phyloP scores from a whole-genome alignment of 2,797 vertebrate genomes.

The Avahi laniger region DNA sequence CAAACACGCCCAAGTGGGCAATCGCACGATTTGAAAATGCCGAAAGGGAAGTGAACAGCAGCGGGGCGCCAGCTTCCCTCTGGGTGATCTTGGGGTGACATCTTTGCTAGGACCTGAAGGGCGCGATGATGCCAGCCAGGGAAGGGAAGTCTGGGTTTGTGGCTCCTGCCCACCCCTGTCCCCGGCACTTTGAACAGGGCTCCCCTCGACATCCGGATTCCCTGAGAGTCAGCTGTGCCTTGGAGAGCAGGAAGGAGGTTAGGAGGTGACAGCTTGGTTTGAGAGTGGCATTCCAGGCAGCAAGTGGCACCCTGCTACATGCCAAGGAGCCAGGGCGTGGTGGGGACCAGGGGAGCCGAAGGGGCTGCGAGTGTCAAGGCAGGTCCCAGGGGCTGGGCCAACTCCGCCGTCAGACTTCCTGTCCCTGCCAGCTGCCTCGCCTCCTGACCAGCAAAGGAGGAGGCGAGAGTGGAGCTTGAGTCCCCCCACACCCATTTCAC shows the following conservation, averaged over 20 bases:
- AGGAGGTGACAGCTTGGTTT: background rate
- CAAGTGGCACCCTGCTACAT: background rate
- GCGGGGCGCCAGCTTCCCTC: background rate
- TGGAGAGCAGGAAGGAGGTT: background rate
- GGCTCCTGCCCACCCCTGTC: background rate
- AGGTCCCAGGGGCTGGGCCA: background rate
- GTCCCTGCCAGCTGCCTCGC: background rate
- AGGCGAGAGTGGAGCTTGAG: background rate
- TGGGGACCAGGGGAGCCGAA: fast-evolving
- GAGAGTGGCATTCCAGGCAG: background rate
- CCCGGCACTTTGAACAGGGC: background rate
- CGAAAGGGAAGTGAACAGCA: background rate
- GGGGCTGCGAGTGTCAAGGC: background rate
- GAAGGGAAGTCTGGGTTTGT: background rate
- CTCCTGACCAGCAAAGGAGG: background rate
- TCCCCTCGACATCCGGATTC: background rate
- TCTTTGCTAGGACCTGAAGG: background rate
- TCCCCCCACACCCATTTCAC: background rate
- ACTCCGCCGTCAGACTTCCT: background rate
- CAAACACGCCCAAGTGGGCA: fast-evolving
- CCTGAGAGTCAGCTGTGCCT: background rate
- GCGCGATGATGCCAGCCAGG: background rate
- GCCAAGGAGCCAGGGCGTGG: background rate
- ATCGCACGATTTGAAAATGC: background rate
- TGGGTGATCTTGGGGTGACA: too few relatives aligned